phyloP scores from a whole-genome alignment of 2,888 invertebrate species.

The Galerucella pusilla region DNA sequence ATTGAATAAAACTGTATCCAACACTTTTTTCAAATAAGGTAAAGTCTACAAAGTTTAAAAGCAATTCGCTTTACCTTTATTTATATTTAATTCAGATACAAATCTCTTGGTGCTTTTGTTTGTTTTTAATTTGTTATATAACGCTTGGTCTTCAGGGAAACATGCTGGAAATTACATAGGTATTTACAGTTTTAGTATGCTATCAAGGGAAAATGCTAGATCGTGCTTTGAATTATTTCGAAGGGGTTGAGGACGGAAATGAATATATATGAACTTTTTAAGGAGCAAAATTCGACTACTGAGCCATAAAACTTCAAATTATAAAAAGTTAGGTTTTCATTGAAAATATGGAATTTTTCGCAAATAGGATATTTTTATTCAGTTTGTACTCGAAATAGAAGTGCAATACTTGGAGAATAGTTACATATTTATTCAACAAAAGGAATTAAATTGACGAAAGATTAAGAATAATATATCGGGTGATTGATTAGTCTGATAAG shows the following conservation, averaged over 20 bases:
- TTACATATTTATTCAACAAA: no score
- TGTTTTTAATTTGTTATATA: constrained; percentile 6
- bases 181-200: constrained; percentile 7
- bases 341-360: not conserved
- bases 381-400: no score
- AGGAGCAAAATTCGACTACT: not conserved
- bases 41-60: not conserved
- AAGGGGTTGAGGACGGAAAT: not conserved
- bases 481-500: no score
- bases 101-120: not conserved
- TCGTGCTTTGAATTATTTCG: not conserved
- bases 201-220: not conserved
- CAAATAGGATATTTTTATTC: not conserved
- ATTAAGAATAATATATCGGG: no score
- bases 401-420: no score
- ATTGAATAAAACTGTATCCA: not conserved
- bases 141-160: not conserved
- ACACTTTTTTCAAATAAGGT: not conserved
- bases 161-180: constrained; percentile 1
- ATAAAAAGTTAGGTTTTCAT: not conserved
- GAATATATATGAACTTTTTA: not conserved
- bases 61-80: not conserved
- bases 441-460: no score
- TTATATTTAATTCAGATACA: constrained; percentile 1
- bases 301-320: constrained; percentile 1